A percentile compares a stretch with the other conserved stretches of the same genome.
phyloP scores from a whole-genome alignment of 2,888 invertebrate genomes.

The Liodrosophila aerea region DNA sequence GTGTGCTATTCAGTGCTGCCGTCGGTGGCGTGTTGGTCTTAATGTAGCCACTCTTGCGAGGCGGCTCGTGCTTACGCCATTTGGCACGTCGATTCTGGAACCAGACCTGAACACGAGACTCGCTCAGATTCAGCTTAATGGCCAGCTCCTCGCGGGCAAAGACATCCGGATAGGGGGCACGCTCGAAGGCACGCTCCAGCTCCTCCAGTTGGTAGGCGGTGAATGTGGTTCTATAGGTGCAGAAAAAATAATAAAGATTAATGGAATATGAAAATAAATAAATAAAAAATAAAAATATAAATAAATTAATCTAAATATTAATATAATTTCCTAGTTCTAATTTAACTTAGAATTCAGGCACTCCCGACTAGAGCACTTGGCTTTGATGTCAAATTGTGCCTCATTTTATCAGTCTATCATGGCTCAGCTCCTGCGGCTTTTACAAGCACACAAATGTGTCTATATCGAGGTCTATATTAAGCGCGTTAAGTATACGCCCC shows the following conservation, averaged over 20 bases:
- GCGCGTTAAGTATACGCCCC: constrained; percentile 57
- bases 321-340: too few relatives aligned
- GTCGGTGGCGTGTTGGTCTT: constrained; percentile 88
- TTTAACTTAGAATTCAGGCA: too few relatives aligned
- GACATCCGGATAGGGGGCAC: constrained; percentile 98
- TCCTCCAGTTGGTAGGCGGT: constrained; percentile 97
- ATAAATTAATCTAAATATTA: background rate
- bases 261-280: background rate
- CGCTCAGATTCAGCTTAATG: constrained; percentile 93
- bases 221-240: constrained; percentile 95
- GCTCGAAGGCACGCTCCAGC: constrained; percentile 95
- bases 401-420: background rate
- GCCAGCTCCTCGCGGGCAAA: constrained; percentile 97
- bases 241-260: too few relatives aligned
- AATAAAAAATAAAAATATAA: background rate
- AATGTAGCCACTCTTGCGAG: constrained; percentile 92
- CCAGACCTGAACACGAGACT: constrained; percentile 86
- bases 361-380: too few relatives aligned
- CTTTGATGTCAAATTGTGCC: too few relatives aligned
- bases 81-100: constrained; percentile 92
- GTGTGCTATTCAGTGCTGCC: constrained; percentile 68
- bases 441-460: background rate
- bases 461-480: too few relatives aligned
- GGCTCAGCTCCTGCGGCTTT: constrained; percentile 18
- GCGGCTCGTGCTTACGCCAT: constrained; percentile 97